Evolutionary conservation across 2,113 vertebrate species (phyloP).

Genomic region (Petrocephalus microphthalmus): DNA sequence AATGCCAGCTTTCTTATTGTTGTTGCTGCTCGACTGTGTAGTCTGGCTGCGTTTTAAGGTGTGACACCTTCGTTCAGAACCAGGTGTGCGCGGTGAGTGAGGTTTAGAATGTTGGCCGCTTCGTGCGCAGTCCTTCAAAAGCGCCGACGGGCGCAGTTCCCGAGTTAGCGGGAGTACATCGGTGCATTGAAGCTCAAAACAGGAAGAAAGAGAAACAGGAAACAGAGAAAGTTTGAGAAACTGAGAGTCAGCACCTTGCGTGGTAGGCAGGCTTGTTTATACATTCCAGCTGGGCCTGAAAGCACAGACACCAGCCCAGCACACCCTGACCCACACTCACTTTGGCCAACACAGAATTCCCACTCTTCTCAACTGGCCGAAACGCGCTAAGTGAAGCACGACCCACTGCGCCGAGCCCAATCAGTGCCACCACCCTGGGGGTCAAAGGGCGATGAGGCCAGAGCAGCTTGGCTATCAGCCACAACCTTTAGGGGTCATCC

Average conservation of each 20-base stretch:
- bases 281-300: background rate
- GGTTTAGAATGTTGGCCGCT: background rate
- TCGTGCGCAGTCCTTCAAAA: background rate
- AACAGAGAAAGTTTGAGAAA: background rate
- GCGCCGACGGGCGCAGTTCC: background rate
- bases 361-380: background rate
- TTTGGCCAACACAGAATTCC: background rate
- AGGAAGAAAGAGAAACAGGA: background rate
- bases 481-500: background rate
- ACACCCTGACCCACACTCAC: background rate
- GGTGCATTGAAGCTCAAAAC: background rate
- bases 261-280: background rate
- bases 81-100: background rate
- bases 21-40: background rate
- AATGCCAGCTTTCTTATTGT: background rate
- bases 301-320: background rate
- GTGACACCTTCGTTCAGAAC: background rate
- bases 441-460: background rate
- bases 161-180: background rate
- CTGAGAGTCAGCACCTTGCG: background rate
- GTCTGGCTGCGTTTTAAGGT: background rate
- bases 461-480: background rate
- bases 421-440: background rate
- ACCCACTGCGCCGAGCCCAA: background rate
- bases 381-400: background rate